Percentiles rank a stretch among this genome's conserved stretches.
phyloP scores from a whole-genome alignment of 1,140 invertebrate genomes.

The Cotesia glomerata region DNA sequence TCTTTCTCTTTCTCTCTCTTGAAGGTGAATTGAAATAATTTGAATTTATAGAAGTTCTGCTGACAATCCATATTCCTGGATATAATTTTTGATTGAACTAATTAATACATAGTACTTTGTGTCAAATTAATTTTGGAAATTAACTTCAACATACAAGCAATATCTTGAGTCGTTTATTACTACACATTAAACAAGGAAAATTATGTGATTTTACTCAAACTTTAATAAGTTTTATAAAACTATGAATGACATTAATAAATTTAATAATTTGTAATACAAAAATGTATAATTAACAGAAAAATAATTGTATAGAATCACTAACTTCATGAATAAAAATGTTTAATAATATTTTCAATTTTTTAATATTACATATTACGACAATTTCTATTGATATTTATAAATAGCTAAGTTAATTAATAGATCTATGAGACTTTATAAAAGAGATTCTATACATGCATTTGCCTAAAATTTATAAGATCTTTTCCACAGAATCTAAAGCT shows the following conservation, averaged over 20 bases:
- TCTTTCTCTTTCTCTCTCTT: slow-evolving; percentile 1
- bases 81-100: too few species aligned
- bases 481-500: too few species aligned
- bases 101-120: too few species aligned
- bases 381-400: not conserved
- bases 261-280: slow-evolving; percentile 40
- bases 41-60: not conserved
- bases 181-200: not conserved
- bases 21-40: not conserved
- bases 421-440: not conserved
- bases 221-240: slow-evolving; percentile 44
- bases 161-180: slow-evolving; percentile 9
- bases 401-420: not conserved
- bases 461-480: too few species aligned
- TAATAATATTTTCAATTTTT: slow-evolving; percentile 19
- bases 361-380: too few species aligned
- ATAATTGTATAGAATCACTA: slow-evolving; percentile 62
- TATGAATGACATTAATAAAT: slow-evolving; percentile 37
- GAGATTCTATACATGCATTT: too few species aligned
- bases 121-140: too few species aligned
- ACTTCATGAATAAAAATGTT: slow-evolving; percentile 64
- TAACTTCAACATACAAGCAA: too few species aligned
- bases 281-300: slow-evolving; percentile 8
- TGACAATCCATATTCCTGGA: too few species aligned
- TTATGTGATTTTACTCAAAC: slow-evolving; percentile 49